Conservation (phyloP, 2,888 invertebrate species). For the Oeneis ivallda region DNA sequence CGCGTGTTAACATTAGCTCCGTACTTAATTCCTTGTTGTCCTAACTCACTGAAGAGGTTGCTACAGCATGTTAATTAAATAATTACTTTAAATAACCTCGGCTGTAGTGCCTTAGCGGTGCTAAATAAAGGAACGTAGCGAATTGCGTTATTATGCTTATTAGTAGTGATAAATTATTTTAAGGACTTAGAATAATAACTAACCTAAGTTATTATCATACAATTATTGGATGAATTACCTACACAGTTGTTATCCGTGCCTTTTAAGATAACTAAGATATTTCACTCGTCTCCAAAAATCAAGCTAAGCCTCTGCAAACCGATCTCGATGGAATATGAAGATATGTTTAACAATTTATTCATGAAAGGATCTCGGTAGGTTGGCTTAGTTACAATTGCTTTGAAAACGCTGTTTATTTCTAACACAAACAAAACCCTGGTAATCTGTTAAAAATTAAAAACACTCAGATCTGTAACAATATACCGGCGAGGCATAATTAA, state of each 20-base stretch:
- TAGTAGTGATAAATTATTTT: constrained; percentile 20
- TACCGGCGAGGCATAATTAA: constrained; percentile 34
- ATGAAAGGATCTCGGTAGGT: background rate
- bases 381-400: background rate
- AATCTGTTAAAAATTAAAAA: constrained; percentile 22
- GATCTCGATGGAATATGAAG: too few species aligned
- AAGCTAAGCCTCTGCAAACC: too few species aligned
- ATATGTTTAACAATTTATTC: too few species aligned
- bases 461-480: constrained; percentile 14
- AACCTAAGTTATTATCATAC: too few species aligned
- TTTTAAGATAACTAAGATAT: too few species aligned
- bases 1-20: constrained; percentile 77
- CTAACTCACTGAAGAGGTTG: constrained; percentile 78
- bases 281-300: too few species aligned
- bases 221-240: too few species aligned
- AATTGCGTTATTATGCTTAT: constrained; percentile 18
- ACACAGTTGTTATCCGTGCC: too few species aligned
- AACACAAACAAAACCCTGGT: constrained; percentile 14
- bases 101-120: constrained; percentile 28
- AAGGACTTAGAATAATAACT: background rate
- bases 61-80: constrained; percentile 79
- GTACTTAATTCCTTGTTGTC: constrained; percentile 79
- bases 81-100: constrained; percentile 79
- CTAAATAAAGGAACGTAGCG: constrained; percentile 17
- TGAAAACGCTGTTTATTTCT: constrained; percentile 2